Evolutionary conservation across 1,140 invertebrate species (phyloP), one percentile per base, ranked within the genome.

Genomic region (Goniozus legneri): DNA sequence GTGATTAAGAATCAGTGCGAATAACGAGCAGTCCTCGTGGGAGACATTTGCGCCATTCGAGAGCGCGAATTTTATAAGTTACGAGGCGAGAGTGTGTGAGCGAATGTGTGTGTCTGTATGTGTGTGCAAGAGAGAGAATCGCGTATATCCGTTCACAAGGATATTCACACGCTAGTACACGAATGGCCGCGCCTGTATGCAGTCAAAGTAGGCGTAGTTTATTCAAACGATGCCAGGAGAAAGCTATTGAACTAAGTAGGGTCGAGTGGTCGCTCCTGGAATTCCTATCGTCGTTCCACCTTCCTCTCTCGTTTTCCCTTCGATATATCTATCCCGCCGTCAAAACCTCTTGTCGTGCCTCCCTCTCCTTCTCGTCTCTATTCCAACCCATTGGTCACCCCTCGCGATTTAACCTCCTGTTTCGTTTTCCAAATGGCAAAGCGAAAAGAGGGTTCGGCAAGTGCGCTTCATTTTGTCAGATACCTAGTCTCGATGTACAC

Each of bases 231-330:
- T n/a, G 52, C 54, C 53, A 58, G 62, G 52, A 64, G 60, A 63
- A 63, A 62, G 62, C 65, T 65, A 72, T 72, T 69, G 65, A 67
- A 66, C 69, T 70, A 73, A 73, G 68, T 69, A 72, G 64, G 64
- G 62, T 71, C 61, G 65, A 71, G 62, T 63, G 55, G 59, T 59
- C 60, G 59, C 49, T 47, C 47, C 51, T 42, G 51, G 44, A n/a
- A n/a, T n/a, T n/a, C n/a, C n/a, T n/a, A n/a, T n/a, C n/a, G 54
- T 44, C 40, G 48, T 16, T 24, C 38, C 43, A 15, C 18, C 15
- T 24, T 34, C 44, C 42, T 41, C 31, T 59, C 45, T 59, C 58
- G 50, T 53, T 43, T 38, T 52, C 37, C 4, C 24, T 20, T 12
- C 16, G 12, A 15, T 20, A 18, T 14, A 7, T 24, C 8, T 2